Evolutionary conservation across 2,797 vertebrate species (phyloP).

Genomic region (Takifugu rubripes): DNA sequence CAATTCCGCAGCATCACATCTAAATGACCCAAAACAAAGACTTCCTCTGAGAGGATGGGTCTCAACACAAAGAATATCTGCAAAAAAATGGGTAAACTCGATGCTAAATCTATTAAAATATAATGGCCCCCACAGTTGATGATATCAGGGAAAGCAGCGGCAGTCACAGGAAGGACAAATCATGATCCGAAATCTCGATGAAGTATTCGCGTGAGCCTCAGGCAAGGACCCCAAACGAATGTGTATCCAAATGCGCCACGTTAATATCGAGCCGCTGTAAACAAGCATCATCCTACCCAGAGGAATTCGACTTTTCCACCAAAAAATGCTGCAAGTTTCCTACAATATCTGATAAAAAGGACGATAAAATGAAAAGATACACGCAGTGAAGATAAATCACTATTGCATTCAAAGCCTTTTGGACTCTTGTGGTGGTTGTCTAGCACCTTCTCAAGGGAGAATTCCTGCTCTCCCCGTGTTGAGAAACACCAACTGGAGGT

Average conservation of each 20-base stretch:
- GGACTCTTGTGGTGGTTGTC: conserved; percentile 8
- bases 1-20: too few species aligned
- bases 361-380: too few species aligned
- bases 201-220: not conserved
- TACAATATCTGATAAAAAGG: conserved; percentile 8
- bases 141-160: too few species aligned
- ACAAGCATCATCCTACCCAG: conserved; percentile 1
- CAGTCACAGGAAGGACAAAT: conserved; percentile 4
- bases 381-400: conserved; percentile 21
- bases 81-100: too few species aligned
- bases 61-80: too few species aligned
- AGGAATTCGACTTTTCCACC: conserved; percentile 21
- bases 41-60: too few species aligned
- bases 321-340: conserved; percentile 14
- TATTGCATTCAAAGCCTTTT: conserved; percentile 63
- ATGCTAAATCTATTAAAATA: too few species aligned
- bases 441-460: not conserved
- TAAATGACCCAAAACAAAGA: too few species aligned
- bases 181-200: not conserved
- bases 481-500: conserved; percentile 36
- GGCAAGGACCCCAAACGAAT: not conserved
- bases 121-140: too few species aligned
- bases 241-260: conserved; percentile 1
- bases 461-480: conserved; percentile 38
- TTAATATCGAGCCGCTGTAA: conserved; percentile 6